Percentiles rank a stretch among this genome's conserved stretches.
These are phyloP conservation scores for Euura lappo DNA, from an alignment of 1,140 invertebrate species.

Conservation along the genomic window DNA sequence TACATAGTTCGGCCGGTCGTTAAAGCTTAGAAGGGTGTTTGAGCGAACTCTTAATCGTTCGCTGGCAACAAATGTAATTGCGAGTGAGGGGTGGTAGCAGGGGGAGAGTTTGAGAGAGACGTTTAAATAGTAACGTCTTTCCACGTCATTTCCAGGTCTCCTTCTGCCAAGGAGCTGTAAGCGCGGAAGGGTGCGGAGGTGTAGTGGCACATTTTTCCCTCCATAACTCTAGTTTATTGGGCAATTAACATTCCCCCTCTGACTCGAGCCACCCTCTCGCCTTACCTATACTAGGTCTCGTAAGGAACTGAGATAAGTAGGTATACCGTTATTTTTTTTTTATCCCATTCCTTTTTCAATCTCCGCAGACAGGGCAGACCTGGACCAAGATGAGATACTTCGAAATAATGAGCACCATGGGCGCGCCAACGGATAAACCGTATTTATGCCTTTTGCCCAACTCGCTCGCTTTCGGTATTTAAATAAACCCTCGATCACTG, in stretches of 20 bases:
- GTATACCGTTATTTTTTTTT: slow-evolving; percentile 17
- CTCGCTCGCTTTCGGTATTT: slow-evolving; percentile 11
- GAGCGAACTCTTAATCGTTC: background rate
- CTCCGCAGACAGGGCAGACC: slow-evolving; percentile 38
- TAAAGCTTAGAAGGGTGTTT: background rate
- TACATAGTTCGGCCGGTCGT: background rate
- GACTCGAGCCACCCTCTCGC: slow-evolving; percentile 33
- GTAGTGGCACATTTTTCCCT: slow-evolving; percentile 50
- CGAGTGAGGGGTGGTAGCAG: background rate
- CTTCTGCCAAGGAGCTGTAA: slow-evolving; percentile 20
- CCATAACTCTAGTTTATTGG: slow-evolving; percentile 5
- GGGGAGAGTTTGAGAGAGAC: background rate
- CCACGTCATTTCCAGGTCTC: slow-evolving; percentile 46
- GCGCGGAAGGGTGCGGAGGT: slow-evolving; percentile 16
- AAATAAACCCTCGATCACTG: no score
- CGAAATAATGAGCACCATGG: slow-evolving; percentile 60
- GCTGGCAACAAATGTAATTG: background rate
- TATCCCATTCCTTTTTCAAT: slow-evolving; percentile 46
- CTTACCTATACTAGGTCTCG: background rate
- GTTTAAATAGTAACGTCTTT: slow-evolving; percentile 41
- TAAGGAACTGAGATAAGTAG: slow-evolving; percentile 2
- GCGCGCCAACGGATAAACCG: slow-evolving; percentile 58
- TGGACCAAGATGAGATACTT: slow-evolving; percentile 55
- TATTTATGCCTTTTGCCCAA: slow-evolving; percentile 50
- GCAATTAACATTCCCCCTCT: slow-evolving; percentile 15